phyloP scores from a whole-genome alignment of 92 coral and sea anemone genomes.

The Zoanthus sociatus region DNA sequence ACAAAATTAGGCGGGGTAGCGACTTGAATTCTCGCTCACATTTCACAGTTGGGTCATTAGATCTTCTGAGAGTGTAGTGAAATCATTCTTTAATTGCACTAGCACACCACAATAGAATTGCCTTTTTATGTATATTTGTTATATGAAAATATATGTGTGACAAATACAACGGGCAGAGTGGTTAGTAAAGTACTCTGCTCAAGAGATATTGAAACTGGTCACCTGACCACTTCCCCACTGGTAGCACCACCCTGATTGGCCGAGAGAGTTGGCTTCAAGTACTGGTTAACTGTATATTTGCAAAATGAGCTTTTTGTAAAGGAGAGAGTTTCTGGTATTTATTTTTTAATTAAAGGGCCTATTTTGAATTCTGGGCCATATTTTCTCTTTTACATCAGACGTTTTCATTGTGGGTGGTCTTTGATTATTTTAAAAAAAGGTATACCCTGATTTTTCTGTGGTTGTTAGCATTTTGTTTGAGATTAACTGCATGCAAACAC shows the following conservation, averaged over 20 bases:
- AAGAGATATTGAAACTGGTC: conserved; percentile 5
- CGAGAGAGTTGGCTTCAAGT: not conserved
- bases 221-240: conserved; percentile 1
- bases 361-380: not conserved
- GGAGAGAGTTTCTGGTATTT: not conserved
- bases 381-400: not conserved
- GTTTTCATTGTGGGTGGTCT: not conserved
- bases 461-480: not conserved
- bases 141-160: conserved; percentile 4
- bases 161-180: not conserved
- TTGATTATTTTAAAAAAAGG: not conserved
- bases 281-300: not conserved
- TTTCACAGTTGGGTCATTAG: conserved; percentile 4
- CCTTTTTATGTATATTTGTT: conserved; percentile 1
- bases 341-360: not conserved
- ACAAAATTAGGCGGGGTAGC: conserved; percentile 6
- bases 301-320: not conserved
- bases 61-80: conserved; percentile 5
- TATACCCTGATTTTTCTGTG: not conserved
- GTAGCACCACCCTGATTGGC: conserved; percentile 8
- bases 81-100: not conserved
- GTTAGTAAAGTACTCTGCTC: conserved; percentile 3
- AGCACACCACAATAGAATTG: conserved; percentile 1
- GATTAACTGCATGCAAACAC: not conserved
- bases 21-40: conserved; percentile 1